Conservation (phyloP, 2,888 invertebrate genomes). For the Cataglyphis cursor region DNA sequence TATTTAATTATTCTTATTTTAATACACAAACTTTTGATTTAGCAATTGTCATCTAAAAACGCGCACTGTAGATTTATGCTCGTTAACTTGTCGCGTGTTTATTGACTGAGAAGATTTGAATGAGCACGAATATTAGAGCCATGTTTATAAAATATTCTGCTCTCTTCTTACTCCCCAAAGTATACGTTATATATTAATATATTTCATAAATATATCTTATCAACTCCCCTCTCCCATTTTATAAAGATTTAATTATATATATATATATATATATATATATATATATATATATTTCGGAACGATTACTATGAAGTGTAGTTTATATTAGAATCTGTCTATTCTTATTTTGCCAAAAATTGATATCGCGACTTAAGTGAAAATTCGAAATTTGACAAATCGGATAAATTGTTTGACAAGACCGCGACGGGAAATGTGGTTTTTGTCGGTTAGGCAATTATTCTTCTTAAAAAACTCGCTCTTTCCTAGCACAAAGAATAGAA, state of each 20-base stretch:
- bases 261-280: background rate
- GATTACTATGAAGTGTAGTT: background rate
- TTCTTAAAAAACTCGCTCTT: background rate
- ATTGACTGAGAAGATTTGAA: slow-evolving; percentile 20
- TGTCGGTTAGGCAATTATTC: background rate
- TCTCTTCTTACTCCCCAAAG: background rate
- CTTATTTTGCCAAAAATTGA: background rate
- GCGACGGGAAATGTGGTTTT: slow-evolving; percentile 26
- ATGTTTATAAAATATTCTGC: background rate
- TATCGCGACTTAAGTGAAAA: background rate
- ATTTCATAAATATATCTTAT: slow-evolving; percentile 6
- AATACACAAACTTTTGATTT: background rate
- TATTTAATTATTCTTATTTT: background rate
- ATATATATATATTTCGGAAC: background rate
- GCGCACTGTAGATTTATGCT: background rate
- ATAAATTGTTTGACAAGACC: slow-evolving; percentile 6
- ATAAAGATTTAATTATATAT: background rate
- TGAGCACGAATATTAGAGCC: background rate
- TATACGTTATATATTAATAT: background rate
- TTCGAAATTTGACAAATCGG: background rate
- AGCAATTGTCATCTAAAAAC: background rate
- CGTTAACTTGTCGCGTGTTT: slow-evolving; percentile 12
- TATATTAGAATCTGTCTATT: background rate
- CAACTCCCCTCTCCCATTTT: background rate
- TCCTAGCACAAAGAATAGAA: background rate